Evolutionary conservation across 2,113 vertebrate species (phyloP).

Genomic region (Gobiocypris rarus): DNA sequence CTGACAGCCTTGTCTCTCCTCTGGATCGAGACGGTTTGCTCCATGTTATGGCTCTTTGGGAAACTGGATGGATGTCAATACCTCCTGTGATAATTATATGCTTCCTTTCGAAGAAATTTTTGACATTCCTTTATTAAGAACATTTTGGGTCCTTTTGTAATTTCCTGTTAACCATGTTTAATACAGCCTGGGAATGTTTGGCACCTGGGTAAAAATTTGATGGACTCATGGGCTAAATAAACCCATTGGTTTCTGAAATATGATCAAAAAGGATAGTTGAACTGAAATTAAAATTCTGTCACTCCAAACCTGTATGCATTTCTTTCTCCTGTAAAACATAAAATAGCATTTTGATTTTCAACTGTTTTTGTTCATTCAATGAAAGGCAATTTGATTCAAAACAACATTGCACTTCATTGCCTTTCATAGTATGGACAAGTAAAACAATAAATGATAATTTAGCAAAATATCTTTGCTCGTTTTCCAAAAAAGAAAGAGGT

Average conservation of each 20-base stretch:
- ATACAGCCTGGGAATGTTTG: not conserved
- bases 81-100: constrained; percentile 8
- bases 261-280: not conserved
- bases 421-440: no score
- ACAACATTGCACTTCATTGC: not conserved
- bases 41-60: constrained; percentile 10
- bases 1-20: not conserved
- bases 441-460: no score
- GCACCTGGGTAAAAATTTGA: not conserved
- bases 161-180: constrained; percentile 20
- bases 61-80: constrained; percentile 12
- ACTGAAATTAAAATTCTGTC: not conserved
- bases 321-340: not conserved
- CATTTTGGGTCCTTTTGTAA: constrained; percentile 3
- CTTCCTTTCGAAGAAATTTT: constrained; percentile 37
- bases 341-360: not conserved
- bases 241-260: constrained; percentile 23
- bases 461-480: not conserved
- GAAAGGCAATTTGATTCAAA: not conserved
- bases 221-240: constrained; percentile 7
- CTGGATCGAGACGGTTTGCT: not conserved
- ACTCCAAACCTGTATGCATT: not conserved
- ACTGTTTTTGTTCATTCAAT: not conserved
- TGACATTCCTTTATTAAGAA: constrained; percentile 33
- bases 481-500: not conserved